phyloP scores from a whole-genome alignment of 2,888 invertebrate genomes.

The Chalcis sispes region DNA sequence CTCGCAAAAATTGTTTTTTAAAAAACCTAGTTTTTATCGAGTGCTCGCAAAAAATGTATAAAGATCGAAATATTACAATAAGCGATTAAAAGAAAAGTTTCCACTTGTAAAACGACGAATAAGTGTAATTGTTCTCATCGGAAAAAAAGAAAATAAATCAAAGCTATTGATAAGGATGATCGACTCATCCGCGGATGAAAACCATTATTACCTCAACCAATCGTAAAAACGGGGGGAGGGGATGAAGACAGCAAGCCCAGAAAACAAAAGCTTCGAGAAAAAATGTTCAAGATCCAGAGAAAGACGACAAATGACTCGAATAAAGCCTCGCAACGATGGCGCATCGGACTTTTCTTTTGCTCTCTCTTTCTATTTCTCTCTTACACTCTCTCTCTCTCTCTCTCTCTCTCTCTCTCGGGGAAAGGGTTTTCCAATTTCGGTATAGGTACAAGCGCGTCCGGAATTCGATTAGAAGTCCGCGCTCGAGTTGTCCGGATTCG shows the following conservation, averaged over 20 bases:
- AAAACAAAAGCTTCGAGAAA: slow-evolving; percentile 32
- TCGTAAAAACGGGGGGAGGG: background rate
- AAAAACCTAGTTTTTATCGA: no score
- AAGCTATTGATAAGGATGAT: slow-evolving; percentile 42
- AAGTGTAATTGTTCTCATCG: background rate
- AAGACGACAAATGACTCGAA: slow-evolving; percentile 53
- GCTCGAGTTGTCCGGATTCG: slow-evolving; percentile 60
- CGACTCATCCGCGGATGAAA: slow-evolving; percentile 1
- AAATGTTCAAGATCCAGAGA: slow-evolving; percentile 33
- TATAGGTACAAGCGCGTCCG: slow-evolving; percentile 56
- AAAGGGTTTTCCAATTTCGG: background rate
- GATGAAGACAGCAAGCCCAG: background rate
- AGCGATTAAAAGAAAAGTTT: no score
- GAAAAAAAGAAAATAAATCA: slow-evolving; percentile 32
- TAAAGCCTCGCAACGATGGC: slow-evolving; percentile 45
- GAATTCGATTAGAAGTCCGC: slow-evolving; percentile 69
- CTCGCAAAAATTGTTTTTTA: no score
- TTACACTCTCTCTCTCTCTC: no score
- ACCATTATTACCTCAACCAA: background rate
- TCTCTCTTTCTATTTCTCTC: background rate
- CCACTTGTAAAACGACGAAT: no score
- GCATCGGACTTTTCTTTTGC: no score
- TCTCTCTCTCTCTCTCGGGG: background rate
- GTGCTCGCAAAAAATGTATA: no score
- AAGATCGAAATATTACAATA: no score